phyloP scores from a whole-genome alignment of 2,888 invertebrate species.

The Theretra japonica region DNA sequence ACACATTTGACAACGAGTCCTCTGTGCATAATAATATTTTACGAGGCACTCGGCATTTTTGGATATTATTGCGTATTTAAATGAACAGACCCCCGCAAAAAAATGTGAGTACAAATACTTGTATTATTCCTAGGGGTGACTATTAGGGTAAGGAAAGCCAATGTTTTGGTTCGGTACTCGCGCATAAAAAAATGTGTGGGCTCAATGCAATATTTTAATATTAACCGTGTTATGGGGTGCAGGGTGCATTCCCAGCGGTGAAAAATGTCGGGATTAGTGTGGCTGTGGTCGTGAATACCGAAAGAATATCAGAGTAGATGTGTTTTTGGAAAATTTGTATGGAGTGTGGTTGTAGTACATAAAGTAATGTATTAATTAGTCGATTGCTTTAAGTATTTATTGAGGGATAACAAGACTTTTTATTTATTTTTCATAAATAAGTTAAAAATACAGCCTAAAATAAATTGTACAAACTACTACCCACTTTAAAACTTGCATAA shows the following conservation, averaged over 20 bases:
- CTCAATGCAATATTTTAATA: constrained; percentile 82
- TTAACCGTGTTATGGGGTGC: constrained; percentile 80
- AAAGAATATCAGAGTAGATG: neutral
- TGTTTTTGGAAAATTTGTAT: neutral
- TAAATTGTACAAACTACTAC: too few relatives aligned
- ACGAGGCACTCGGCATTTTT: constrained; percentile 50
- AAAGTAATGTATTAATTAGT: too few relatives aligned
- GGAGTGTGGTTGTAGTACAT: too few relatives aligned
- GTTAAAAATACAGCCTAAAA: too few relatives aligned
- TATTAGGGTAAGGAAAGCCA: constrained; percentile 67
- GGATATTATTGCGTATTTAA: constrained; percentile 65
- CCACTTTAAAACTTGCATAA: neutral
- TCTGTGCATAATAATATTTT: constrained; percentile 41
- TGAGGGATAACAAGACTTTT: too few relatives aligned
- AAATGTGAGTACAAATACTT: constrained; percentile 80
- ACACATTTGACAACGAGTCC: constrained; percentile 15
- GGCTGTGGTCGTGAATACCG: constrained; percentile 45
- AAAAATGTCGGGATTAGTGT: constrained; percentile 56
- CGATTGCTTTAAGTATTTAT: too few relatives aligned
- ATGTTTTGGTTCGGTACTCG: constrained; percentile 75
- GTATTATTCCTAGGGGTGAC: constrained; percentile 77
- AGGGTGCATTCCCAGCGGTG: constrained; percentile 63
- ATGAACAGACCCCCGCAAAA: constrained; percentile 68
- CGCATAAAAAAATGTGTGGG: constrained; percentile 79
- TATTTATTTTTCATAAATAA: too few relatives aligned